phyloP scores from a whole-genome alignment of 2,797 vertebrate genomes.

The Leptatherina wallacei region DNA sequence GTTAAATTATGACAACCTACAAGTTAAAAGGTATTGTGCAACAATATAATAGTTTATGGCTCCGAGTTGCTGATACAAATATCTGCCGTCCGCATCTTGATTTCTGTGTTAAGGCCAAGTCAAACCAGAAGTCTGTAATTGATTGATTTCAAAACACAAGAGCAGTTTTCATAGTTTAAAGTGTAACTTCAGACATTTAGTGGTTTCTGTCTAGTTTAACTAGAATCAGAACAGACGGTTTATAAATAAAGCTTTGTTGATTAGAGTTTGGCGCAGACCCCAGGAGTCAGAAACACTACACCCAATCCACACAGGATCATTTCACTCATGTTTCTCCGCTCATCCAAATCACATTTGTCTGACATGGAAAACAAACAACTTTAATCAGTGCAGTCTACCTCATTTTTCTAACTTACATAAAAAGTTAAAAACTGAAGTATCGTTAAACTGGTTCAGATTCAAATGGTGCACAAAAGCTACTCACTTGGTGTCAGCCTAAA shows the following conservation, averaged over 20 bases:
- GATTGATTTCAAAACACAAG: conserved; percentile 22
- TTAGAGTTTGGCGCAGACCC: conserved; percentile 32
- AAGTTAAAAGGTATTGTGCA: background rate
- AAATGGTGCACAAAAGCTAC: background rate
- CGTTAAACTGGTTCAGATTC: background rate
- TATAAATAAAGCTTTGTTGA: conserved; percentile 53
- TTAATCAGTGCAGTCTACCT: background rate
- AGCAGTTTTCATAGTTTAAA: conserved; percentile 39
- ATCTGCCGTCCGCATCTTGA: background rate
- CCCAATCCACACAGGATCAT: conserved; percentile 21
- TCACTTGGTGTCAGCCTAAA: background rate
- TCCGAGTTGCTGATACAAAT: conserved; percentile 5
- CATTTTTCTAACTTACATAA: background rate
- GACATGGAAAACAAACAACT: conserved; percentile 15
- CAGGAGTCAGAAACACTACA: conserved; percentile 39
- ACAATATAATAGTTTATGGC: background rate
- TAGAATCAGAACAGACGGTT: conserved; percentile 42
- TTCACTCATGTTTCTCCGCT: conserved; percentile 30
- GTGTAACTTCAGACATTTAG: conserved; percentile 46
- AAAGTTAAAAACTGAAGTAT: background rate
- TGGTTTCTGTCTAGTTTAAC: conserved; percentile 47
- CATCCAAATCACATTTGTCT: conserved; percentile 27
- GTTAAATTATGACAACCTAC: no score
- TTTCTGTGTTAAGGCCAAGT: background rate
- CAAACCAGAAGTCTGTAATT: conserved; percentile 16